Percentiles rank a stretch among this genome's conserved stretches.
These are phyloP conservation scores for Eolophus roseicapilla DNA, from an alignment of 2,113 vertebrate genomes.

Conservation along the genomic window DNA sequence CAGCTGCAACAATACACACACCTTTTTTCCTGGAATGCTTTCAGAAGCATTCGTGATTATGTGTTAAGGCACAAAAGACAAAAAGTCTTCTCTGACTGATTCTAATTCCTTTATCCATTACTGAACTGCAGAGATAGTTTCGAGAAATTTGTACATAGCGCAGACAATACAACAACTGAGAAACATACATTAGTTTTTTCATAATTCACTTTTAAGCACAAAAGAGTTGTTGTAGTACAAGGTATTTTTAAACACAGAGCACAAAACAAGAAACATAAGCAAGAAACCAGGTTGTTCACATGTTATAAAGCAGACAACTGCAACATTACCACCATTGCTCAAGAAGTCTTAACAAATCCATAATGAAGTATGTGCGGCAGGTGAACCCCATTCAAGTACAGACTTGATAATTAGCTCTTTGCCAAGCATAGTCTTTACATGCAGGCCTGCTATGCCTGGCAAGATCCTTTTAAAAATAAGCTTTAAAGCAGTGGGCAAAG, in stretches of 20 bases:
- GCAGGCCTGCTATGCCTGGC: neutral
- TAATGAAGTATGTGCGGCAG: neutral
- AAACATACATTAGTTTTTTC: neutral
- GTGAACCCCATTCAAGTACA: neutral
- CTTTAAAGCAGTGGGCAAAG: neutral
- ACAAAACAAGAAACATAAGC: neutral
- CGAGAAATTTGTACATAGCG: neutral
- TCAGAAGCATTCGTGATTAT: constrained; percentile 39
- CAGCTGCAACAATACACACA: constrained; percentile 33
- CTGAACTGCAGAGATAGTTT: neutral
- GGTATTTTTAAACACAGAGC: neutral
- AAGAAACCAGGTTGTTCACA: neutral
- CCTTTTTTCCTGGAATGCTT: neutral
- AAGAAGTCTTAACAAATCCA: neutral
- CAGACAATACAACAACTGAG: neutral
- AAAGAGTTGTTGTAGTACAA: neutral
- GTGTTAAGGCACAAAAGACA: constrained; percentile 1
- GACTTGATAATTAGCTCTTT: neutral
- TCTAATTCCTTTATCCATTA: constrained; percentile 1
- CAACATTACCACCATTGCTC: neutral
- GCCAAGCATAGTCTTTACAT: neutral
- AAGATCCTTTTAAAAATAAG: neutral
- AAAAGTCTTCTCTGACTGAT: neutral
- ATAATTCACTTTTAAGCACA: neutral
- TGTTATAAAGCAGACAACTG: neutral